These are phyloP conservation scores for Xenops minutus DNA, from an alignment of 2,797 vertebrate genomes.

Conservation along the genomic window DNA sequence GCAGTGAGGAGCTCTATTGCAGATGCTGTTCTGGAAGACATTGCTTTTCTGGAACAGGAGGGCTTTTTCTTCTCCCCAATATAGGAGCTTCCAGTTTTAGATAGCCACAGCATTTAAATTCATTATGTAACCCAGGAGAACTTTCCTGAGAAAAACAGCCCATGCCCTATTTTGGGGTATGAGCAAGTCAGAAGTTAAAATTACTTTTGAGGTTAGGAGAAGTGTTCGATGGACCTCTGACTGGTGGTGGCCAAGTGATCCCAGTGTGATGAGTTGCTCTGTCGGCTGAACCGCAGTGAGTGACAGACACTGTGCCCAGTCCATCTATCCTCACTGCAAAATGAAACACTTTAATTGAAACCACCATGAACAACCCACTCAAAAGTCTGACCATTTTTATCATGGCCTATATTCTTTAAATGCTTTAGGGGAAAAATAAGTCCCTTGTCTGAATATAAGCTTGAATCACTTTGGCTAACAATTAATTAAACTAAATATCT, in stretches of 20 bases:
- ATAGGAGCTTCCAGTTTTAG: neutral
- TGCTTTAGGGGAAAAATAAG: neutral
- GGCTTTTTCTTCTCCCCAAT: neutral
- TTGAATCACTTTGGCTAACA: neutral
- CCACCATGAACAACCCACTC: neutral
- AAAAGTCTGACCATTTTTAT: neutral
- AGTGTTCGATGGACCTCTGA: neutral
- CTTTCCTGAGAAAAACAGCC: neutral
- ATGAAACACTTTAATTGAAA: neutral
- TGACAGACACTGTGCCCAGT: neutral
- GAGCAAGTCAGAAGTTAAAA: neutral
- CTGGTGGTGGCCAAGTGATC: neutral
- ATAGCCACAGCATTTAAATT: neutral
- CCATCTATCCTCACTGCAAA: neutral
- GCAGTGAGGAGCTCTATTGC: neutral
- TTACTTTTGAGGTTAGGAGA: neutral
- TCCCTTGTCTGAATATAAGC: neutral
- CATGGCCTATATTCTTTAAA: neutral
- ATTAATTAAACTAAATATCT: slow-evolving; percentile 28
- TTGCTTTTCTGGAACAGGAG: neutral
- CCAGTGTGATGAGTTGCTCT: neutral
- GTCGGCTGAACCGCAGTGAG: neutral
- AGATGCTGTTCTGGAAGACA: neutral
- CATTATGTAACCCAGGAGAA: neutral
- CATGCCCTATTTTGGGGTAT: neutral